Evolutionary conservation across 2,113 vertebrate genomes (phyloP).

Genomic region (Bostrychus sinensis): DNA sequence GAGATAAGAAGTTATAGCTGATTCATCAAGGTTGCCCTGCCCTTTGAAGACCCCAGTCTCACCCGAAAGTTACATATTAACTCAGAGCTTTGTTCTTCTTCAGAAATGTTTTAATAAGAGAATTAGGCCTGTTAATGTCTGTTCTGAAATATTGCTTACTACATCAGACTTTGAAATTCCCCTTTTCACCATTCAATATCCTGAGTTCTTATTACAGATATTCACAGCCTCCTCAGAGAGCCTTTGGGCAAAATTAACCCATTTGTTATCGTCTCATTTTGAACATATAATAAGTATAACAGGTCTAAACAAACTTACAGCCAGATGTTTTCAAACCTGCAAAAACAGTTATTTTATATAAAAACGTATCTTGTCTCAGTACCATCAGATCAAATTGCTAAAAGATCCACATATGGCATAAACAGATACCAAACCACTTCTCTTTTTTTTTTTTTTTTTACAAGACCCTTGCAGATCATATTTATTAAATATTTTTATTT

Average conservation of each 20-base stretch:
- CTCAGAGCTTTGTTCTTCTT: not conserved
- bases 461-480: too few relatives aligned
- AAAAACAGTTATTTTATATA: too few relatives aligned
- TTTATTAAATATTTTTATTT: too few relatives aligned
- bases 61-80: not conserved
- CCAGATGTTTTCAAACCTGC: too few relatives aligned
- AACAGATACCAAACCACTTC: too few relatives aligned
- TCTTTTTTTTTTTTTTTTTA: too few relatives aligned
- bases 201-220: constrained; percentile 37
- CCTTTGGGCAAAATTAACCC: too few relatives aligned
- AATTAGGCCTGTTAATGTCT: constrained; percentile 44
- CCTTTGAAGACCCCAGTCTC: not conserved
- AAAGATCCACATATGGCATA: too few relatives aligned
- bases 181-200: constrained; percentile 47
- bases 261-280: constrained; percentile 32
- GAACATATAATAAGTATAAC: too few relatives aligned
- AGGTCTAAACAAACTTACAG: too few relatives aligned
- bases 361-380: too few relatives aligned
- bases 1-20: constrained; percentile 3
- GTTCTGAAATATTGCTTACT: constrained; percentile 40
- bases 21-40: constrained; percentile 5
- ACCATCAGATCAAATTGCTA: too few relatives aligned
- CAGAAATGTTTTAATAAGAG: constrained; percentile 27
- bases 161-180: constrained; percentile 30
- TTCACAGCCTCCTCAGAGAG: not conserved